Percentiles rank a stretch among this genome's conserved stretches.
Conservation (phyloP, 2,888 invertebrate genomes). For the Leuctra nigra region DNA sequence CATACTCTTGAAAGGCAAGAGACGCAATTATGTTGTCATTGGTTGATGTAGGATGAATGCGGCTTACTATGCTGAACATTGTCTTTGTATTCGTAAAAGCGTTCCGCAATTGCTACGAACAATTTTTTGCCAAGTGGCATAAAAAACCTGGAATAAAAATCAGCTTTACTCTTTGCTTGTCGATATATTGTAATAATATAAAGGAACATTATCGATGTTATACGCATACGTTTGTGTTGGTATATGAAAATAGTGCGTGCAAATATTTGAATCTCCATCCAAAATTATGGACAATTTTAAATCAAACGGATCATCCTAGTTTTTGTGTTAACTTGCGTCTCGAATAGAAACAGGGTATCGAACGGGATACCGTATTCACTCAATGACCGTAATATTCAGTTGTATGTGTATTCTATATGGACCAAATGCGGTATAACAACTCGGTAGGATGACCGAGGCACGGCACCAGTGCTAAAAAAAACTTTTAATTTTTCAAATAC, state of each 20-base stretch:
- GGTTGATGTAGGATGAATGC: slow-evolving; percentile 17
- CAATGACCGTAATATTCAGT: slow-evolving; percentile 3
- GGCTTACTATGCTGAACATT: slow-evolving; percentile 17
- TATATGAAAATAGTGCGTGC: neutral
- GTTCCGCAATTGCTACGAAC: neutral
- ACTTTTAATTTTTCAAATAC: slow-evolving; percentile 4
- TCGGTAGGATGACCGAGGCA: neutral
- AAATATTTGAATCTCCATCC: slow-evolving; percentile 8
- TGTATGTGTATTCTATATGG: slow-evolving; percentile 11
- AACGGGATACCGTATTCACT: slow-evolving; percentile 1
- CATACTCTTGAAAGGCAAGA: slow-evolving; percentile 19
- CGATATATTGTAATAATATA: slow-evolving; percentile 1
- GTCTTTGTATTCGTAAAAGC: slow-evolving; percentile 11
- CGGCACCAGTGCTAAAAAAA: slow-evolving; percentile 1
- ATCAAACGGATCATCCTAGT: slow-evolving; percentile 6
- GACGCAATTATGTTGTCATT: slow-evolving; percentile 20
- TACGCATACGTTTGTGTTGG: neutral
- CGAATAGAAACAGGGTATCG: slow-evolving; percentile 15
- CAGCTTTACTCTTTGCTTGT: slow-evolving; percentile 2
- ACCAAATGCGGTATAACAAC: slow-evolving; percentile 6
- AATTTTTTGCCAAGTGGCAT: neutral
- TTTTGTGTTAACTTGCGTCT: slow-evolving; percentile 4
- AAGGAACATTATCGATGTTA: too few species aligned
- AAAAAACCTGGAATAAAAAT: too few species aligned
- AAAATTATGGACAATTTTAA: slow-evolving; percentile 2